Conservation (phyloP, 2,113 vertebrate genomes). For the Austrofundulus limnaeus region DNA sequence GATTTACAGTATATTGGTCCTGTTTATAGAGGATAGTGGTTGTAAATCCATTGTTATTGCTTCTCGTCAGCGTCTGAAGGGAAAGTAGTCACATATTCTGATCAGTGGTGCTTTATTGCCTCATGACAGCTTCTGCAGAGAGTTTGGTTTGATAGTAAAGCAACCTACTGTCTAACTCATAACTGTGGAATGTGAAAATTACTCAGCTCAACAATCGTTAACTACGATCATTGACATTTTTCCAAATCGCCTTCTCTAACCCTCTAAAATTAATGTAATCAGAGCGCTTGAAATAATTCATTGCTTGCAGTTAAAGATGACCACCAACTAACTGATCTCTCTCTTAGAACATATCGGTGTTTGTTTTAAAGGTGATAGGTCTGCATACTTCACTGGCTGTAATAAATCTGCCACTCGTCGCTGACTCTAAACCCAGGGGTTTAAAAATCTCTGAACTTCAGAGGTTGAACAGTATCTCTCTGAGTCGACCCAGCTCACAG, state of each 20-base stretch:
- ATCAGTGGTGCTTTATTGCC: conserved; percentile 10
- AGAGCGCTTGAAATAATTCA: conserved; percentile 28
- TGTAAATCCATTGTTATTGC: conserved; percentile 62
- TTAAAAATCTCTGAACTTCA: conserved; percentile 14
- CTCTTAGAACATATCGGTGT: conserved; percentile 11
- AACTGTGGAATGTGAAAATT: conserved; percentile 51
- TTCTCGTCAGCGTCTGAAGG: conserved; percentile 32
- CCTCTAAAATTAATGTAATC: conserved; percentile 37
- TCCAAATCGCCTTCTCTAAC: conserved; percentile 37
- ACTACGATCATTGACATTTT: conserved; percentile 21
- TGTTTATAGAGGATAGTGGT: conserved; percentile 56
- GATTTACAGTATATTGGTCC: conserved; percentile 60
- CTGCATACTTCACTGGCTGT: conserved; percentile 21
- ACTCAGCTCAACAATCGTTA: conserved; percentile 20
- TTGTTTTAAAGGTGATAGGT: conserved; percentile 33
- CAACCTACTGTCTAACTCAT: conserved; percentile 29
- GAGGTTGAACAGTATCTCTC: conserved; percentile 24
- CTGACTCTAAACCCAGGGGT: background rate
- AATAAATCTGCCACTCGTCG: conserved; percentile 29
- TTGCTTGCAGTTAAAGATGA: conserved; percentile 31
- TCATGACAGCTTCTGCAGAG: conserved; percentile 29
- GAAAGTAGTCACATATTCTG: conserved; percentile 34
- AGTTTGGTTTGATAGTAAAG: conserved; percentile 38
- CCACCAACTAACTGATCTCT: conserved; percentile 44
- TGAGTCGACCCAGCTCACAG: conserved; percentile 9